phyloP scores from a whole-genome alignment of 2,113 vertebrate genomes.

The Stigmatopora nigra region DNA sequence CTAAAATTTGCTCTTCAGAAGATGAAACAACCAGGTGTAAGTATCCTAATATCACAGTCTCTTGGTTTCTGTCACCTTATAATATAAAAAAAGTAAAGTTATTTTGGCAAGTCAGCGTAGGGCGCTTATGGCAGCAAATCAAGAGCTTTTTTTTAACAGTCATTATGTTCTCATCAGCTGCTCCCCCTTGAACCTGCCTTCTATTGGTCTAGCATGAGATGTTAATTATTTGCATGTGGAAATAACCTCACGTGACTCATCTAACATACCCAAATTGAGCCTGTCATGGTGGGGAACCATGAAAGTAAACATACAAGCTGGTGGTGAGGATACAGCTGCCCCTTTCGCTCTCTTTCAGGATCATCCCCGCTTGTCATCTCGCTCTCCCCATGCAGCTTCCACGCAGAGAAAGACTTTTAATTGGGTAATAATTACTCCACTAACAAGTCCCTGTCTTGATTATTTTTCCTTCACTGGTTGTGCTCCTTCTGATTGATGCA shows the following conservation, averaged over 20 bases:
- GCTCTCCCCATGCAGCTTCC: constrained; percentile 67
- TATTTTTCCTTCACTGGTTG: constrained; percentile 48
- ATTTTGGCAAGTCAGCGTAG: constrained; percentile 15
- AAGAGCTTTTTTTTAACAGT: constrained; percentile 9
- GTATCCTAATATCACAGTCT: constrained; percentile 45
- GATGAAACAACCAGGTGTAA: constrained; percentile 99
- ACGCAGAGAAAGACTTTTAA: constrained; percentile 74
- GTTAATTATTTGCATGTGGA: constrained; percentile 49
- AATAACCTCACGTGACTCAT: constrained; percentile 38
- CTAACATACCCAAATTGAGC: constrained; percentile 42
- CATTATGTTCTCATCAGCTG: constrained; percentile 24
- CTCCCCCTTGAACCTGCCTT: constrained; percentile 21
- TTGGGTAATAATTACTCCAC: constrained; percentile 71
- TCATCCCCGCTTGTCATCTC: constrained; percentile 69
- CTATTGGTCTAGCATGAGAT: constrained; percentile 28
- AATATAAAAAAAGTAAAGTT: constrained; percentile 10
- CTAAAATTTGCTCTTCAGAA: constrained; percentile 99
- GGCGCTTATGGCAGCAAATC: constrained; percentile 16
- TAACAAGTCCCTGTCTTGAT: constrained; percentile 63
- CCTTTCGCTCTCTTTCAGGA: constrained; percentile 71
- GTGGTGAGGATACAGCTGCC: constrained; percentile 66
- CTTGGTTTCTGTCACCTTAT: neutral
- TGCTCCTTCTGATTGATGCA: constrained; percentile 46
- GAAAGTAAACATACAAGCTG: constrained; percentile 52
- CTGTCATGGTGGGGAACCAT: constrained; percentile 50